Conservation (phyloP, 2,888 invertebrate species). For the Coelopa pilipes region DNA sequence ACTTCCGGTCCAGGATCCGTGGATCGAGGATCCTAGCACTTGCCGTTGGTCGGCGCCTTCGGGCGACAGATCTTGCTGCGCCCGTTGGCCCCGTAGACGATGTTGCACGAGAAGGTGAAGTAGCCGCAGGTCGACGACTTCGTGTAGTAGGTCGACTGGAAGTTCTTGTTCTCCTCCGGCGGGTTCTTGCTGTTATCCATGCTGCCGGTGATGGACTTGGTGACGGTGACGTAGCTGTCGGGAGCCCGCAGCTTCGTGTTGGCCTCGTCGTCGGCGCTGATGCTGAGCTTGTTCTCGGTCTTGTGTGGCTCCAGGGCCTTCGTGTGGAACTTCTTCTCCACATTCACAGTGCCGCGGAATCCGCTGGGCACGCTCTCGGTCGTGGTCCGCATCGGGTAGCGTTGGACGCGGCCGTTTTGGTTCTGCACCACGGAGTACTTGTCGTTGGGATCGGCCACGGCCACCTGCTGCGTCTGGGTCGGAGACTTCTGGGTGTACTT, state of each 20-base stretch:
- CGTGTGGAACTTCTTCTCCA: constrained; percentile 65
- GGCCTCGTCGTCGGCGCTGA: constrained; percentile 54
- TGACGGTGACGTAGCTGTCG: constrained; percentile 80
- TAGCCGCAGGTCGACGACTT: constrained; percentile 89
- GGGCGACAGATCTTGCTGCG: constrained; percentile 85
- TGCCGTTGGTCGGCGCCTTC: constrained; percentile 80
- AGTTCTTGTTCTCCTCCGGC: constrained; percentile 75
- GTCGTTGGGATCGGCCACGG: constrained; percentile 52
- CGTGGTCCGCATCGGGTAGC: constrained; percentile 54
- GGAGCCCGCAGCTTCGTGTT: constrained; percentile 66
- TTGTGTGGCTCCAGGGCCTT: constrained; percentile 59
- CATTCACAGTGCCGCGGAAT: constrained; percentile 65
- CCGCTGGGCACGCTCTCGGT: constrained; percentile 64
- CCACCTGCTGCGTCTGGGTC: constrained; percentile 59
- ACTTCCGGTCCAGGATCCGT: background rate
- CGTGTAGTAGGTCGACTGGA: constrained; percentile 83
- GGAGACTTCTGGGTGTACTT: constrained; percentile 58
- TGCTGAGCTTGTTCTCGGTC: constrained; percentile 53
- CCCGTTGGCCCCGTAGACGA: constrained; percentile 80
- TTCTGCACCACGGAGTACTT: constrained; percentile 61
- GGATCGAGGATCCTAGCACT: constrained; percentile 64
- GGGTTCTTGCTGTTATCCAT: constrained; percentile 73
- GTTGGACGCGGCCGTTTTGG: constrained; percentile 61
- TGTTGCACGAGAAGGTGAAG: constrained; percentile 86
- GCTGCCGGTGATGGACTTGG: constrained; percentile 82